Base-by-base conservation (phyloP, 2,888 invertebrate species). In the Alcis repandata region DNA sequence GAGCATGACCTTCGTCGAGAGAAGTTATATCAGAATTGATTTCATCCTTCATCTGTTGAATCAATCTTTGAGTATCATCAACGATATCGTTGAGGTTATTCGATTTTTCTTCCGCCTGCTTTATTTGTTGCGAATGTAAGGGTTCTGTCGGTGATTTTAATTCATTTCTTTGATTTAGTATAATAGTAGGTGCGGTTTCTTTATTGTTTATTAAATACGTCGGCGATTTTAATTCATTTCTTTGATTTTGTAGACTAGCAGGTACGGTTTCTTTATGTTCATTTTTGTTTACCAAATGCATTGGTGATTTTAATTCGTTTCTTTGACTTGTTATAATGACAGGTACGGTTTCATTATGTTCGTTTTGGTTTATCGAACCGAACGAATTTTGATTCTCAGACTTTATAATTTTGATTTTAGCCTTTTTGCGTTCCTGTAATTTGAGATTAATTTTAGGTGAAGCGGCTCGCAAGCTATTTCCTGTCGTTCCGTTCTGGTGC, bases 31-130 rank as follows among this genome's bases (percentile, higher is more conserved):
- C 94, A 27, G 91, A 93, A 80, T 94, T 94, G 40, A 95, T 95
- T 90, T 95, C 95, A 74, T 95, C 94, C 79, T 94, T 95, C 95
- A 95, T 95, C 85, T 95, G 95, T 71, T 95, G 94, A 67, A 95
- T 95, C 45, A 95, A 78, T 63, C 91, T 92, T 80, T 95, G 95
- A 0, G 95, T 95, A 63, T 94, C 94, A 75, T 94, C 94, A 9
- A 95, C 95, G 54, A 95, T 91, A 68, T 95, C 95, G 70, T 85
- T 89, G 27, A 93, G 79, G 70, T 93, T 92, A 63, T 78, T 89
- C 2, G 85, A 63, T 76, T 86, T 91, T 66, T 90, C 89, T 64
- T 85, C 85, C 20, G 40, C 7, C 33, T 64, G 62, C 22, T 27
- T 56, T 15, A 17, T 52, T 13, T 60, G 40, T 40, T 40, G 51